Conservation (phyloP, 2,113 vertebrate species). For the Egretta garzetta region DNA sequence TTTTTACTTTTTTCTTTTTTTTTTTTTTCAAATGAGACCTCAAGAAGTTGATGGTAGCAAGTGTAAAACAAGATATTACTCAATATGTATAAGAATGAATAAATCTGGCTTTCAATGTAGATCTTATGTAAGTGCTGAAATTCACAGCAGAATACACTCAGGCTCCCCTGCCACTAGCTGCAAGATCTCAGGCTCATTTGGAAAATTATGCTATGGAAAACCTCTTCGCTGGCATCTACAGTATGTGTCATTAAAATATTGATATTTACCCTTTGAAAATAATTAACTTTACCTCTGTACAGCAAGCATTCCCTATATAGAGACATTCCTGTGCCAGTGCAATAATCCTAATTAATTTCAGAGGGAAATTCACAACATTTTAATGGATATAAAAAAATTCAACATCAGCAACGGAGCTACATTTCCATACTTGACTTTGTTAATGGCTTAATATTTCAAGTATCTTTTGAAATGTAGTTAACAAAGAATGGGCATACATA, state of each 20-base stretch:
- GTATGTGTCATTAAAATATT: background rate
- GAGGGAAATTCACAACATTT: background rate
- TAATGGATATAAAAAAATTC: background rate
- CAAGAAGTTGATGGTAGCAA: background rate
- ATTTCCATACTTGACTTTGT: background rate
- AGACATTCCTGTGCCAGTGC: background rate
- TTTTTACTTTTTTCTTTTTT: background rate
- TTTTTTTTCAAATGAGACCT: background rate
- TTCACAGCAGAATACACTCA: background rate
- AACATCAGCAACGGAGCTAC: background rate
- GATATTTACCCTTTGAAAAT: constrained; percentile 26
- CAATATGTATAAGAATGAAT: background rate
- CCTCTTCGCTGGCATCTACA: background rate
- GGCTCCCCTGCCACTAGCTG: background rate
- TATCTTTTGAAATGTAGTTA: background rate
- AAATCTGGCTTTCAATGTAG: background rate
- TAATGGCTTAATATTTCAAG: background rate
- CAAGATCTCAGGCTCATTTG: background rate
- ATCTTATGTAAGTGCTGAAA: background rate
- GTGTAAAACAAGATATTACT: background rate
- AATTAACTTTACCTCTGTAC: constrained; percentile 8
- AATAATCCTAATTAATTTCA: constrained; percentile 48
- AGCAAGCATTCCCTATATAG: background rate
- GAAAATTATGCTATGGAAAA: background rate
- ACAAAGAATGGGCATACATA: background rate